Conservation (phyloP, 1,140 invertebrate species). For the Bacillus rossius region DNA sequence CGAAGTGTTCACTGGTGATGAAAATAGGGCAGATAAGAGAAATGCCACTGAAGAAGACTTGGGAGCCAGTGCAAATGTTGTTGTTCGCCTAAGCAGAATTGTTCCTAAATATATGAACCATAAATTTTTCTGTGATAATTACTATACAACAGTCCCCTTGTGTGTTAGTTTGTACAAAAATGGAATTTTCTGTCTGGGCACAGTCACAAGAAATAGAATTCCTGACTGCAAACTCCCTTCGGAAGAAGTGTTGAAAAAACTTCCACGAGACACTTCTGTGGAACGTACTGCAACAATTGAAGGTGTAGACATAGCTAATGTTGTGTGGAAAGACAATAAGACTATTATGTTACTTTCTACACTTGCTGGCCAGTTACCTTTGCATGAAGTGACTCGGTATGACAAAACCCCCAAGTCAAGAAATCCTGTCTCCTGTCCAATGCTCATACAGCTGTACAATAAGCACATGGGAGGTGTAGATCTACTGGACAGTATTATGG, state of each 20-base stretch:
- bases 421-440: background rate
- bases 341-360: background rate
- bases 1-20: slow-evolving; percentile 20
- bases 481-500: slow-evolving; percentile 30
- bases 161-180: slow-evolving; percentile 26
- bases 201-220: slow-evolving; percentile 22
- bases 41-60: slow-evolving; percentile 16
- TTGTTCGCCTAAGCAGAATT: slow-evolving; percentile 16
- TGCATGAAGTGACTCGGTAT: background rate
- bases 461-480: slow-evolving; percentile 32
- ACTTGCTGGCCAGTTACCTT: background rate
- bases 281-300: background rate
- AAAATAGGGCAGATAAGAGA: background rate
- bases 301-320: slow-evolving; percentile 5
- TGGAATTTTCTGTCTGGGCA: slow-evolving; percentile 27
- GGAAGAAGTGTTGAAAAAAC: slow-evolving; percentile 10
- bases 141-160: slow-evolving; percentile 29
- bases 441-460: background rate
- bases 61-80: slow-evolving; percentile 18
- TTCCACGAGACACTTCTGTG: background rate
- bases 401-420: background rate
- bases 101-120: slow-evolving; percentile 16
- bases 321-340: slow-evolving; percentile 6
- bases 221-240: slow-evolving; percentile 16
- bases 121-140: slow-evolving; percentile 26